Conservation (phyloP, 2,888 invertebrate genomes). For the Troides oblongomaculatus region DNA sequence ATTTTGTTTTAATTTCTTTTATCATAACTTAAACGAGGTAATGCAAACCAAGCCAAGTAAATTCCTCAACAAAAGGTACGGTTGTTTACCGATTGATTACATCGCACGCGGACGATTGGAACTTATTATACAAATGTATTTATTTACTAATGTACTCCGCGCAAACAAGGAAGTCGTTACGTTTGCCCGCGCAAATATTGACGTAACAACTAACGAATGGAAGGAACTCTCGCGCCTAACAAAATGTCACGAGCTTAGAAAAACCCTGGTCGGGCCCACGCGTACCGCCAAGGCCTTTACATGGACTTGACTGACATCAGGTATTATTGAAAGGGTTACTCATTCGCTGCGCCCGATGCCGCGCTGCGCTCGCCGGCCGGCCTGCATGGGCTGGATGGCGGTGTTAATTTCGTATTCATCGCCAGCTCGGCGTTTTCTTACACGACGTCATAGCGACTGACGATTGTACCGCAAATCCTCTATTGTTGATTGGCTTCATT, state of each 20-base stretch:
- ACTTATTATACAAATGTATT: background rate
- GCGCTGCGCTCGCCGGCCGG: background rate
- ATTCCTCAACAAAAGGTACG: too few species aligned
- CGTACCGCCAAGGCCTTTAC: conserved; percentile 21
- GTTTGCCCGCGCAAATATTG: conserved; percentile 11
- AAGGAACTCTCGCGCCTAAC: conserved; percentile 2
- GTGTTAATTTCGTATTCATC: background rate
- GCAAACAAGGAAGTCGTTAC: conserved; percentile 17
- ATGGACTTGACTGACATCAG: conserved; percentile 7
- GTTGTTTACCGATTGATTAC: too few species aligned
- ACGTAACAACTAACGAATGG: conserved; percentile 1
- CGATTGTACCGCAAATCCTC: background rate
- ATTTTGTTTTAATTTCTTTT: too few species aligned
- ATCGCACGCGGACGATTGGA: too few species aligned
- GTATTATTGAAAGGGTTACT: conserved; percentile 5
- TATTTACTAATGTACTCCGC: too few species aligned
- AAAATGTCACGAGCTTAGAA: conserved; percentile 20
- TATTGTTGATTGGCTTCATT: conserved; percentile 1
- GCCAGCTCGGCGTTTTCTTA: background rate
- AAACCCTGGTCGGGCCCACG: conserved; percentile 14
- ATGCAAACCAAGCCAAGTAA: too few species aligned
- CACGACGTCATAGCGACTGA: background rate
- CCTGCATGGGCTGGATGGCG: background rate
- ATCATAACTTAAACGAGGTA: too few species aligned
- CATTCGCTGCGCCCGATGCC: background rate